Conservation (phyloP, 2,888 invertebrate genomes). For the Ferdinandea cuprea region DNA sequence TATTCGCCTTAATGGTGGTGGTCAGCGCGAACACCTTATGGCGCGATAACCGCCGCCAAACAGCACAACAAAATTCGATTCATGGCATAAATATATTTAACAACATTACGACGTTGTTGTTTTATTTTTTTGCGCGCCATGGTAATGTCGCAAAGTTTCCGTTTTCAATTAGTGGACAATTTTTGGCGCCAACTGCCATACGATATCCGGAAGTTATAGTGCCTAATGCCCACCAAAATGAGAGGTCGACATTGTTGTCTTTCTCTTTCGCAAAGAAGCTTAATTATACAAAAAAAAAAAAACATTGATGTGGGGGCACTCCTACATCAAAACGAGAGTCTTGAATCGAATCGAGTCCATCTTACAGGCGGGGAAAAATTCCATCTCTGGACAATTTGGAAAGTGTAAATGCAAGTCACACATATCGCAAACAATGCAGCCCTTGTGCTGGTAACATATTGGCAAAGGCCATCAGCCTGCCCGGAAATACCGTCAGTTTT, state of each 20-base stretch:
- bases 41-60: constrained; percentile 4
- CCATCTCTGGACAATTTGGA: constrained; percentile 31
- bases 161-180: constrained; percentile 44
- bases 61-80: constrained; percentile 10
- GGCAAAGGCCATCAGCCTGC: constrained; percentile 50
- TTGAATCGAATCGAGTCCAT: not conserved
- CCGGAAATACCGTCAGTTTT: not conserved
- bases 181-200: constrained; percentile 43
- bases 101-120: constrained; percentile 16
- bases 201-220: constrained; percentile 39
- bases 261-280: constrained; percentile 12
- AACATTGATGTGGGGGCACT: constrained; percentile 33
- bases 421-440: not conserved
- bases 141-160: constrained; percentile 39
- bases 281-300: constrained; percentile 30
- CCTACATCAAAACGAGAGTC: constrained; percentile 19
- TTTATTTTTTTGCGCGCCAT: not conserved
- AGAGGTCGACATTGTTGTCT: not conserved
- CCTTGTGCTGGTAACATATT: constrained; percentile 20
- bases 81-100: constrained; percentile 46
- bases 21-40: constrained; percentile 5
- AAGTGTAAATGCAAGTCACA: constrained; percentile 35
- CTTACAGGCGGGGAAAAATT: not conserved
- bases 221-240: constrained; percentile 14
- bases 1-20: constrained; percentile 7